Evolutionary conservation across 2,797 vertebrate genomes (phyloP).

Genomic region (Pseudochaenichthys georgianus): DNA sequence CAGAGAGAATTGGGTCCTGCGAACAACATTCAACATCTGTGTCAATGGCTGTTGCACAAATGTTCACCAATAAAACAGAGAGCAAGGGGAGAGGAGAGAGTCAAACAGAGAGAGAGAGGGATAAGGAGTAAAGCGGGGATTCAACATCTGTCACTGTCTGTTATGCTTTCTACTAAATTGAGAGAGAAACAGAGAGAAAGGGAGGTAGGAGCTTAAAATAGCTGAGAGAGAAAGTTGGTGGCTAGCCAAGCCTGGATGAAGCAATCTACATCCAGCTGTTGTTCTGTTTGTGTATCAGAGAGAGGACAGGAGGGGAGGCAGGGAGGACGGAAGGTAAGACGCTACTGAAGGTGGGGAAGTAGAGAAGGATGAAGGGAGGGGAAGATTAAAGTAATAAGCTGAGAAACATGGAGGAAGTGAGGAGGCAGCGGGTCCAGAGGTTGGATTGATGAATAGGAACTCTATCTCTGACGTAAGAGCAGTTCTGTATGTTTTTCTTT

Average conservation of each 20-base stretch:
- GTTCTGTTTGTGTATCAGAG: conserved; percentile 64
- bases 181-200: conserved; percentile 60
- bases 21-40: conserved; percentile 77
- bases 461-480: neutral
- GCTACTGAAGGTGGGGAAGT: conserved; percentile 36
- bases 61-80: conserved; percentile 69
- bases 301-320: conserved; percentile 45
- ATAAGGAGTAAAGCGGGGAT: conserved; percentile 57
- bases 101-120: conserved; percentile 40
- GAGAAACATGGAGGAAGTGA: conserved; percentile 11
- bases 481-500: neutral
- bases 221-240: conserved; percentile 69
- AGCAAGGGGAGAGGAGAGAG: conserved; percentile 49
- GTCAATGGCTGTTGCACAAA: conserved; percentile 71
- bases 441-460: neutral
- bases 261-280: conserved; percentile 75
- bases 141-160: conserved; percentile 73
- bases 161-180: conserved; percentile 72
- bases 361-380: conserved; percentile 20
- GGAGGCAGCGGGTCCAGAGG: conserved; percentile 10
- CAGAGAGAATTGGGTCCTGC: conserved; percentile 29
- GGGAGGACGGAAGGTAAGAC: conserved; percentile 30
- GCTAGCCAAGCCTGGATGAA: conserved; percentile 74
- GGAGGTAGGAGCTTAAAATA: conserved; percentile 70
- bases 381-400: conserved; percentile 15